These are phyloP conservation scores for Thelaira solivaga DNA, from an alignment of 2,888 invertebrate species.

Conservation along the genomic window DNA sequence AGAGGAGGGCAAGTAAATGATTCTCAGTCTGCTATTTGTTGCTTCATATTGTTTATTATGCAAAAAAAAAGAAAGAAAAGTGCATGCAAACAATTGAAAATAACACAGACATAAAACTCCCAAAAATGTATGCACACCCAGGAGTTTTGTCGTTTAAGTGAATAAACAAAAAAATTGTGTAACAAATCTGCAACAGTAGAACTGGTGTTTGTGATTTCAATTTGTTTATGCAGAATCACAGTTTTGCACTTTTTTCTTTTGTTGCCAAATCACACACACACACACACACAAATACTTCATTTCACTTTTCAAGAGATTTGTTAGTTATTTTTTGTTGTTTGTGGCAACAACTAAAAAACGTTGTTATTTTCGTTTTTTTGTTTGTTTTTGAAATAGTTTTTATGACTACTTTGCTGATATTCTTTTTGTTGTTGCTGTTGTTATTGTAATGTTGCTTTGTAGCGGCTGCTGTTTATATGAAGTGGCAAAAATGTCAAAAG, in stretches of 20 bases:
- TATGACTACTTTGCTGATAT: slow-evolving; percentile 1
- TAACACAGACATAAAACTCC: slow-evolving; percentile 18
- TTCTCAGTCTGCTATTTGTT: neutral
- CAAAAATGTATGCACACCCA: slow-evolving; percentile 19
- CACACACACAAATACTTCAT: slow-evolving; percentile 41
- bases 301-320: slow-evolving; percentile 41
- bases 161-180: slow-evolving; percentile 6
- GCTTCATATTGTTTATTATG: neutral
- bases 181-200: neutral
- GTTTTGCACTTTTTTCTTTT: slow-evolving; percentile 29
- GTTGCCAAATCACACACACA: neutral
- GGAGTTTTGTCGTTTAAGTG: slow-evolving; percentile 27
- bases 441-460: slow-evolving; percentile 15
- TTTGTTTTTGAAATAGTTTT: slow-evolving; percentile 29
- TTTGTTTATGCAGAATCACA: slow-evolving; percentile 60
- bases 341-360: slow-evolving; percentile 32
- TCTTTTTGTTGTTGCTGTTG: slow-evolving; percentile 1
- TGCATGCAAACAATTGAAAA: slow-evolving; percentile 44
- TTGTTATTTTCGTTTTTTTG: slow-evolving; percentile 32
- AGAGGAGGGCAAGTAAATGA: neutral
- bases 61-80: slow-evolving; percentile 45
- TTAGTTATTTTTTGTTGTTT: neutral
- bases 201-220: slow-evolving; percentile 57
- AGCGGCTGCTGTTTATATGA: slow-evolving; percentile 53
- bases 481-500: slow-evolving; percentile 70